Conservation (phyloP, 2,888 invertebrate genomes). For the Lordiphosa andalusiaca region DNA sequence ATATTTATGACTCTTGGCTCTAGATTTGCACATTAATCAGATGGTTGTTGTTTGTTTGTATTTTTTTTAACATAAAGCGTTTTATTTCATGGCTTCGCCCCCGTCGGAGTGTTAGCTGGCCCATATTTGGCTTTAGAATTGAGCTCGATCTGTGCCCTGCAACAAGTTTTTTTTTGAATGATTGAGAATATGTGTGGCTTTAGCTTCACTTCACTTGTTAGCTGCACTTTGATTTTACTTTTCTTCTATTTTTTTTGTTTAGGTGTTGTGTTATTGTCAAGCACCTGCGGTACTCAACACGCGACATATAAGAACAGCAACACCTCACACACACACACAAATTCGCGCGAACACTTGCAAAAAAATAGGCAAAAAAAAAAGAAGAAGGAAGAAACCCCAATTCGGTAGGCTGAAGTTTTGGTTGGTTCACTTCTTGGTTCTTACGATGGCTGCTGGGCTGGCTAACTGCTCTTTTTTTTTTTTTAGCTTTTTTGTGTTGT, state of each 20-base stretch:
- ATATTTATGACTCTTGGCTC: too few species aligned
- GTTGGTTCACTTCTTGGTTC: slow-evolving; percentile 2
- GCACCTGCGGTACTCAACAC: slow-evolving; percentile 34
- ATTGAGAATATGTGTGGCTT: slow-evolving; percentile 1
- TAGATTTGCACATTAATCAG: too few species aligned
- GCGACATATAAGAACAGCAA: slow-evolving; percentile 37
- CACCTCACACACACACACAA: slow-evolving; percentile 2
- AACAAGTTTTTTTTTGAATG: slow-evolving; percentile 50
- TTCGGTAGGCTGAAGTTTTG: slow-evolving; percentile 5
- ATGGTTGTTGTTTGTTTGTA: too few species aligned
- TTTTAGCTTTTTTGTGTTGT: slow-evolving; percentile 15
- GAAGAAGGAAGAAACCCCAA: too few species aligned
- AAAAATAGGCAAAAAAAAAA: slow-evolving; percentile 1
- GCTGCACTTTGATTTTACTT: slow-evolving; percentile 48
- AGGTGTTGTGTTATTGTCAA: slow-evolving; percentile 18
- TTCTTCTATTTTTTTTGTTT: not conserved
- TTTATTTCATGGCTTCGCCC: slow-evolving; percentile 5
- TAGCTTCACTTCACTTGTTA: slow-evolving; percentile 18
- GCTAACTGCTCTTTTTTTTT: slow-evolving; percentile 15
- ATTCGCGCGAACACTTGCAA: slow-evolving; percentile 1
- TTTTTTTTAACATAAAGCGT: not conserved
- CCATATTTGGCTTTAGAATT: not conserved
- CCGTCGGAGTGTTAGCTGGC: too few species aligned
- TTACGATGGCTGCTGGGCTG: slow-evolving; percentile 6
- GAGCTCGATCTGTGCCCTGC: slow-evolving; percentile 40